Conservation (phyloP, 2,113 vertebrate genomes). For the Carollia perspicillata region DNA sequence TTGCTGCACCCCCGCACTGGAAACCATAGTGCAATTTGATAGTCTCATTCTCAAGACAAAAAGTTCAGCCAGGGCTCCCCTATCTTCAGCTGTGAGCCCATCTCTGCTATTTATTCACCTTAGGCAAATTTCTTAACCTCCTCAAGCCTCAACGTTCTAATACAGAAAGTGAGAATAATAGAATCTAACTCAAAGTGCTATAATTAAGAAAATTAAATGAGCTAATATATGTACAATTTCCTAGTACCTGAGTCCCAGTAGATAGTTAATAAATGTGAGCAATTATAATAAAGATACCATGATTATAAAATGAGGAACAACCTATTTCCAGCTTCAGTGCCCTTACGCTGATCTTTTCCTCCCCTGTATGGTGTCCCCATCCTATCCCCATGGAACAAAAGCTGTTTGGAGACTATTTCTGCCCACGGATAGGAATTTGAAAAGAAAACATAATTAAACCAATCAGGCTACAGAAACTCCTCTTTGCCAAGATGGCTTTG, state of each 20-base stretch:
- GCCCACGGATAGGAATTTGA: constrained; percentile 35
- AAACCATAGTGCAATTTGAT: background rate
- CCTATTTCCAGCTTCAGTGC: background rate
- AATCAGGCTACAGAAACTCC: constrained; percentile 53
- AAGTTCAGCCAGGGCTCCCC: background rate
- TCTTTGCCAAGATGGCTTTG: constrained; percentile 46
- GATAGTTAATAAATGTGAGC: background rate
- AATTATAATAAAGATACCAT: background rate
- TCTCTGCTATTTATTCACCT: background rate
- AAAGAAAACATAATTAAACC: constrained; percentile 57
- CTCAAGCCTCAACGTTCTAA: background rate
- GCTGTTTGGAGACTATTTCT: constrained; percentile 49
- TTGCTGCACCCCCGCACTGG: background rate
- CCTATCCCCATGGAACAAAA: constrained; percentile 6
- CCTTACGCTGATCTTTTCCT: background rate
- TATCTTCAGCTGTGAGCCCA: background rate
- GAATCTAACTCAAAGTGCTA: background rate
- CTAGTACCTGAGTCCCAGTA: background rate
- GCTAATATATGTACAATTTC: background rate
- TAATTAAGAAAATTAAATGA: constrained; percentile 30
- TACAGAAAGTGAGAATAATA: background rate
- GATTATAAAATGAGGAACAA: constrained; percentile 2
- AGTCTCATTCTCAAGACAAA: background rate
- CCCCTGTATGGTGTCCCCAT: background rate
- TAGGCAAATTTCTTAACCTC: background rate